Evolutionary conservation across 2,888 invertebrate species (phyloP).

Genomic region (Rhamphomyia laevipes): DNA sequence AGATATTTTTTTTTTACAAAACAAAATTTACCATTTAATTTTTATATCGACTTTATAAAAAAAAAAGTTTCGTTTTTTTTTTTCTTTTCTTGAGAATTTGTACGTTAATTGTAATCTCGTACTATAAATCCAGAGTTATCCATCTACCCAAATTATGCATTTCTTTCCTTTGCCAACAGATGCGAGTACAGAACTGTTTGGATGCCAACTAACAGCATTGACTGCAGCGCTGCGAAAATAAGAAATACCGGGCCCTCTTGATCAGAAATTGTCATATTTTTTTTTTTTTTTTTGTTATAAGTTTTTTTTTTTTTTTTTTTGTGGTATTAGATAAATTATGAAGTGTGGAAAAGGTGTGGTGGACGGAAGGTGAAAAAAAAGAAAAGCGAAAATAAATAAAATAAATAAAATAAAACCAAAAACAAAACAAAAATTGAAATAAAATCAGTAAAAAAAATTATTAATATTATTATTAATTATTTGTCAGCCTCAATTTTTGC

Average conservation of each 20-base stretch:
- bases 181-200: constrained; percentile 65
- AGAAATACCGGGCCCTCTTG: constrained; percentile 10
- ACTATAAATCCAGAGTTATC: constrained; percentile 24
- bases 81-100: too few relatives aligned
- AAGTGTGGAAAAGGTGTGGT: constrained; percentile 13
- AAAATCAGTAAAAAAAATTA: constrained; percentile 6
- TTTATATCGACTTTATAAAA: too few relatives aligned
- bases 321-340: constrained; percentile 14
- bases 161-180: constrained; percentile 75
- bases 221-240: constrained; percentile 62
- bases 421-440: constrained; percentile 4
- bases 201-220: constrained; percentile 82
- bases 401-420: constrained; percentile 1
- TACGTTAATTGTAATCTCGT: not conserved
- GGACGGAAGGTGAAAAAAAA: constrained; percentile 11
- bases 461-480: too few relatives aligned
- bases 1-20: too few relatives aligned
- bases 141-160: constrained; percentile 70
- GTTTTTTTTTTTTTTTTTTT: not conserved
- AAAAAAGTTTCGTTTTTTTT: too few relatives aligned
- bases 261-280: not conserved
- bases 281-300: not conserved
- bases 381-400: constrained; percentile 8
- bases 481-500: too few relatives aligned
- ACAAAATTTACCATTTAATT: too few relatives aligned